Base-by-base conservation (phyloP, 2,113 vertebrate genomes). In the Pomatorhinus ruficollis region DNA sequence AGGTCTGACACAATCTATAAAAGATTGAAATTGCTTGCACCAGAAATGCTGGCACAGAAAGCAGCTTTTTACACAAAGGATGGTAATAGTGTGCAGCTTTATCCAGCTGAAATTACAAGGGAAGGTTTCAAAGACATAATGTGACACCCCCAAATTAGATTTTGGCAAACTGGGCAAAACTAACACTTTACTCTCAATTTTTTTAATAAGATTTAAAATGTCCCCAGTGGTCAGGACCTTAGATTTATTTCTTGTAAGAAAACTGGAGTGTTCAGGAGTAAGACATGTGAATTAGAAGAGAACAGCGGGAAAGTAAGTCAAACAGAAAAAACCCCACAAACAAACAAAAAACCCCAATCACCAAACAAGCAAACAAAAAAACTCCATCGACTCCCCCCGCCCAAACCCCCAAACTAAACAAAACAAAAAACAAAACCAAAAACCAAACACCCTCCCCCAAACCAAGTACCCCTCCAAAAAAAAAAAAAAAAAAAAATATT, bases 121-220 rank as follows among this genome's bases (percentile, higher is more conserved):
- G n/a, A 79, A 89, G 66, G 40, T 78, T 95, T 52, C 65, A 80
- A 61, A 94, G 82, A 65, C 54, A 77, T 87, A 77, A 74, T 57
- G 69, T 87, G 84, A 91, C 81, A 87, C 72, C n/a, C n/a, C 33
- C 82, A 94, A 69, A 93, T 90, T 70, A 91, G 59, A 70, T 94
- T 95, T 83, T 80, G 78, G 79, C 79, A 88, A 96, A 84, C 59
- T 71, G n/a, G 72, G 20, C 68, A 93, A 94, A 97, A 74, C 85
- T 85, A 86, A 49, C 63, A 78, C 60, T 49, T 94, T 59, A 86
- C 60, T 10, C 24, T 87, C 59, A 6, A 2, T 23, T 79, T 91
- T 94, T 92, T 83, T 28, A 61, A 69, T 54, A 63, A 65, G 84
- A 93, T 88, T 94, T 87, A 71, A 66, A 56, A 7, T 52, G 50